Percentiles rank a stretch among this genome's conserved stretches.
These are phyloP conservation scores for Rafetus swinhoei DNA, from an alignment of 2,113 vertebrate genomes.

Conservation along the genomic window DNA sequence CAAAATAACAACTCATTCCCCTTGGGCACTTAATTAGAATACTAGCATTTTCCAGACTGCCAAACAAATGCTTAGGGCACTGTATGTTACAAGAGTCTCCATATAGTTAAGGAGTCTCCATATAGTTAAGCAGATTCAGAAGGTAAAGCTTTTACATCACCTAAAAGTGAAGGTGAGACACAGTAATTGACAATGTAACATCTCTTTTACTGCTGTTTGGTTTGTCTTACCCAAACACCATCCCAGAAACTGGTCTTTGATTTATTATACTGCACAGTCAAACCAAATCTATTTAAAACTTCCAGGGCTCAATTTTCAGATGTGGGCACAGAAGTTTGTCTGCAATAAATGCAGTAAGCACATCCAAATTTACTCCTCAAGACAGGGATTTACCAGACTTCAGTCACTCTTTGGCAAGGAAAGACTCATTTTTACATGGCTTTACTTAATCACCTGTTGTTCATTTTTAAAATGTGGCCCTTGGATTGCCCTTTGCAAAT, in stretches of 20 bases:
- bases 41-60: not conserved
- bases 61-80: not conserved
- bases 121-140: not conserved
- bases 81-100: not conserved
- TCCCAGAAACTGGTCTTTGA: not conserved
- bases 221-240: fast-evolving
- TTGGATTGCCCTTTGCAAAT: not conserved
- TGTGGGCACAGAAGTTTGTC: not conserved
- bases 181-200: fast-evolving
- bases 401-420: not conserved
- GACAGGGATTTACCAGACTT: not conserved
- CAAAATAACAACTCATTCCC: conserved; percentile 46
- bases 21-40: conserved; percentile 7
- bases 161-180: not conserved
- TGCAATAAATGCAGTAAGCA: fast-evolving
- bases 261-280: fast-evolving
- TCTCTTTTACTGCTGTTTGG: fast-evolving
- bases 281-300: fast-evolving
- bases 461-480: not conserved
- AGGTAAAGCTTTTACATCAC: fast-evolving
- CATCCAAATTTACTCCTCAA: not conserved
- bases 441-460: not conserved
- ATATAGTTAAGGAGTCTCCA: not conserved
- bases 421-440: not conserved
- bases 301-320: not conserved